Conservation (phyloP, 2,888 invertebrate genomes). For the Tachina grossa region DNA sequence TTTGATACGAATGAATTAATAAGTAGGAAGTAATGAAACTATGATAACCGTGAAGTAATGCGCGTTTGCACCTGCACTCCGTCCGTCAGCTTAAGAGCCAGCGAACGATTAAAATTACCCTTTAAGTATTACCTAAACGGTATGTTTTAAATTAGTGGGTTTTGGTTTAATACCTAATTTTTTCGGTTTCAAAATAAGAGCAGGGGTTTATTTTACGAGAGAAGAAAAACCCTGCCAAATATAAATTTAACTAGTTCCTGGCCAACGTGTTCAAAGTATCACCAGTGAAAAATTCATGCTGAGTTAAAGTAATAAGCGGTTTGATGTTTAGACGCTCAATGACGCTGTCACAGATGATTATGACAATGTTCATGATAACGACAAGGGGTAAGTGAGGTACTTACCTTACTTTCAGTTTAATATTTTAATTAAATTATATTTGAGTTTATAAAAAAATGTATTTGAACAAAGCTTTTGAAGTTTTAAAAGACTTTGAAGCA, state of each 20-base stretch:
- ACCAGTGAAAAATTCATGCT: constrained; percentile 57
- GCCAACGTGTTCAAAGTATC: constrained; percentile 62
- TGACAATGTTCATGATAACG: constrained; percentile 17
- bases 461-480: background rate
- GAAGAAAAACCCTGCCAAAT: background rate
- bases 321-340: constrained; percentile 21
- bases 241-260: constrained; percentile 29
- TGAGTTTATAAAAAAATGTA: background rate
- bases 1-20: constrained; percentile 53
- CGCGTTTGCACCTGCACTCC: constrained; percentile 68
- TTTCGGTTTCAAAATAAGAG: background rate
- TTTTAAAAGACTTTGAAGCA: background rate
- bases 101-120: constrained; percentile 50
- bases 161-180: background rate
- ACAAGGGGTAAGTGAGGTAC: background rate
- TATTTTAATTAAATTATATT: constrained; percentile 47
- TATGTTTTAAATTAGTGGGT: constrained; percentile 41
- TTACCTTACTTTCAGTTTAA: constrained; percentile 16
- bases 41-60: constrained; percentile 64
- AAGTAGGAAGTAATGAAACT: constrained; percentile 33
- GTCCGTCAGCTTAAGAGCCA: constrained; percentile 4
- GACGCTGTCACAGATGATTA: constrained; percentile 40
- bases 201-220: background rate
- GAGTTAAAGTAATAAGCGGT: constrained; percentile 54
- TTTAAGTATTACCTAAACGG: constrained; percentile 53